Evolutionary conservation across 2,113 vertebrate genomes (phyloP), one percentile per base, ranked within the genome.

Genomic region (Caranx melampygus): DNA sequence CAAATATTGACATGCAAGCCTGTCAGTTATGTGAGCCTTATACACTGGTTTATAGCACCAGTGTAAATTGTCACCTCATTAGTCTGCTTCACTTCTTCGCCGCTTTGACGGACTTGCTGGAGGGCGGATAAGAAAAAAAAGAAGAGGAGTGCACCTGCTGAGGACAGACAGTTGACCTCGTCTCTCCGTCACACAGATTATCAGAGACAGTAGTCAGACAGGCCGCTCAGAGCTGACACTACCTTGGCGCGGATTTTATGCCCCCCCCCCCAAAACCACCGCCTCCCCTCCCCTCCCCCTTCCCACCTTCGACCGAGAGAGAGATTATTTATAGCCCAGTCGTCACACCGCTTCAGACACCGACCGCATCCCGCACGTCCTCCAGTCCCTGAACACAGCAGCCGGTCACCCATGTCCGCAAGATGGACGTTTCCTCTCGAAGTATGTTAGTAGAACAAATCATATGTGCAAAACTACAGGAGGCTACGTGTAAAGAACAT

Each of bases 281-380:
- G 20, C 35, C 58, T 55, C 44, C 40, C 40, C 40, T 10, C 21
- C 45, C 58, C 57, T 37, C 40, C 9, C 40, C 2, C 40, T 10
- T 2, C 40, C 40, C 40, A 42, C 40, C 82, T 70, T 88, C 33
- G 51, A 82, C 62, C 62, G 69, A 62, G 26, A 63, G 47, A 57
- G 12, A 21, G 42, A 33, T 80, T 93, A 93, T 92, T 89, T 88
- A 85, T 92, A 91, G 85, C 75, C 63, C 52, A 20, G 63, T 81
- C 78, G 75, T 91, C 87, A 81, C 26, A 26, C 35, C 26, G 60
- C 51, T 61, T 52, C 73, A 89, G 85, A 81, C 61, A 37, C 59
- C 11, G 57, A 65, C 72, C 42, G 62, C 87, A 80, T 87, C 83
- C 49, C 59, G 16, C 75, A 61, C 52, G 37, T 79, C 62, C 74